These are phyloP conservation scores for Drosophila varians DNA, from an alignment of 1,140 invertebrate genomes.

Conservation along the genomic window DNA sequence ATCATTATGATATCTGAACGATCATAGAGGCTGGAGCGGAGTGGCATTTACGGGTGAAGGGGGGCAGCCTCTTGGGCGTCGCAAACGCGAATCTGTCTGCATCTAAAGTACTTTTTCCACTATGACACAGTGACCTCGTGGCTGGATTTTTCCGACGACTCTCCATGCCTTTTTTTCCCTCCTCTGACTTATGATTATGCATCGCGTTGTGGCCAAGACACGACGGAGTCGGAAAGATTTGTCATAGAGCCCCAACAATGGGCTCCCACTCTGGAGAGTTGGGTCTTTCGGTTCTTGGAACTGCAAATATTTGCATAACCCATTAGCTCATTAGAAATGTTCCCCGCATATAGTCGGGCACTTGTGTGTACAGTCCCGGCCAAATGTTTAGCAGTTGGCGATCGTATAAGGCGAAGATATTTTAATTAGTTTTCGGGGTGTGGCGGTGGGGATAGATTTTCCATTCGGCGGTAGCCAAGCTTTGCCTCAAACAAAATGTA, in stretches of 20 bases:
- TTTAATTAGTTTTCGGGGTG: constrained; percentile 76
- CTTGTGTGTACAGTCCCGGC: constrained; percentile 2
- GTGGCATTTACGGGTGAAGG: constrained; percentile 1
- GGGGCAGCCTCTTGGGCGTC: constrained; percentile 73
- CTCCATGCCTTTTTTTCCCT: constrained; percentile 20
- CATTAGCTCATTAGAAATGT: constrained; percentile 58
- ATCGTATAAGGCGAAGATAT: constrained; percentile 66
- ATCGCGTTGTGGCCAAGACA: constrained; percentile 49
- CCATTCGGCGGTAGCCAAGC: constrained; percentile 49
- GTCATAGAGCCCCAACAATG: constrained; percentile 46
- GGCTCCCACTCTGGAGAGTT: constrained; percentile 14
- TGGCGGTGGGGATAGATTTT: constrained; percentile 7
- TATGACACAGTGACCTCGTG: constrained; percentile 77
- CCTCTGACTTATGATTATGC: constrained; percentile 69
- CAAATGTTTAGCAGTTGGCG: constrained; percentile 41
- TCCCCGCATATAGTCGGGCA: not conserved
- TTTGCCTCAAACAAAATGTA: constrained; percentile 9
- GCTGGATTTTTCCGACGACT: constrained; percentile 10
- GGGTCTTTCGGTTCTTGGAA: constrained; percentile 40
- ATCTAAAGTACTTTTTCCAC: constrained; percentile 61
- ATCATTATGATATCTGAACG: constrained; percentile 28
- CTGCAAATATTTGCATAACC: constrained; percentile 77
- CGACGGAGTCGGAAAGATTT: constrained; percentile 37
- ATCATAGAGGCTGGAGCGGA: constrained; percentile 11
- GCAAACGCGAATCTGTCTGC: constrained; percentile 71